Percentiles rank a stretch among this genome's conserved stretches.
Conservation (phyloP, 2,113 vertebrate species). For the Otus sunia region DNA sequence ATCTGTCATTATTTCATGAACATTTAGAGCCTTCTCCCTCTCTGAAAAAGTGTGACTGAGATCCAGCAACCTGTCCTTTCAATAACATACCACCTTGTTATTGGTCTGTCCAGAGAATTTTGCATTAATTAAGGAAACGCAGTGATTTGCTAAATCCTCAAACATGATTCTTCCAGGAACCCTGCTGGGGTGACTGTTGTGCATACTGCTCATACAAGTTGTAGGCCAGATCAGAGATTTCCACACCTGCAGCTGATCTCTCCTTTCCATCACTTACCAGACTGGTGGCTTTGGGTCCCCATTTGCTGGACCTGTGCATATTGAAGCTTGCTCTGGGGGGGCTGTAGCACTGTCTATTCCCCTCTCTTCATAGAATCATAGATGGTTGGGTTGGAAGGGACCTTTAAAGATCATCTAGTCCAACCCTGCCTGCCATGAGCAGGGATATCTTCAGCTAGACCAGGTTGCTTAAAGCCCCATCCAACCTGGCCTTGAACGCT, state of each 20-base stretch:
- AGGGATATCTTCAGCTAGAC: neutral
- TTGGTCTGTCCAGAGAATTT: neutral
- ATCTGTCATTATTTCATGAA: neutral
- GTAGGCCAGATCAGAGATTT: neutral
- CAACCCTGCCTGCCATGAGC: accelerated
- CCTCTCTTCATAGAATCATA: neutral
- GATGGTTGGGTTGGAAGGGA: neutral
- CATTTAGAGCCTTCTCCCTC: neutral
- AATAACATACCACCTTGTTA: neutral
- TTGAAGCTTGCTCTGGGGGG: neutral
- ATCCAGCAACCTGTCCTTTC: neutral
- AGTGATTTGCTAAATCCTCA: neutral
- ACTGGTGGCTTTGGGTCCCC: neutral
- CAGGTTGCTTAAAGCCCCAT: neutral
- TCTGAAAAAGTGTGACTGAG: neutral
- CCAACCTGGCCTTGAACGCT: neutral
- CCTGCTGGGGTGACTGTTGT: neutral
- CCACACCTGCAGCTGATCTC: neutral
- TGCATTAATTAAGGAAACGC: neutral
- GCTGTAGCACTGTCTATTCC: neutral
- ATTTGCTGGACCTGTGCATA: neutral
- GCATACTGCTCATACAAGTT: neutral
- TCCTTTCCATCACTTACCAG: neutral
- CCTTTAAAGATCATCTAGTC: neutral
- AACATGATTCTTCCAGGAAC: neutral